Evolutionary conservation across 2,888 invertebrate genomes (phyloP).

Genomic region (Nomada ruficornis): DNA sequence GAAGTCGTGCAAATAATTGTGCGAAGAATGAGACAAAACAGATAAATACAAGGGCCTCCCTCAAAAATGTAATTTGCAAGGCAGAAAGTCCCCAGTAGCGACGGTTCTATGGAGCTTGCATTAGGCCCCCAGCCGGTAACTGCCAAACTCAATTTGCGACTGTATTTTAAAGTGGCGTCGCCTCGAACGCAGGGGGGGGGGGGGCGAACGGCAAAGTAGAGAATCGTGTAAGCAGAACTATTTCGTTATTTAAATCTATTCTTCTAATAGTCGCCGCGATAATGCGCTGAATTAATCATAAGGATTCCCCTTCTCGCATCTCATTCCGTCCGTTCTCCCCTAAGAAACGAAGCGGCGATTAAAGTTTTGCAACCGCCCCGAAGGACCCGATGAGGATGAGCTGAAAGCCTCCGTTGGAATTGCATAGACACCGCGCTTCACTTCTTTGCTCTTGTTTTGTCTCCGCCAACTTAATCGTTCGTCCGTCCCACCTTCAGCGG

Average conservation of each 20-base stretch:
- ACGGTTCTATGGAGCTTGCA: conserved; percentile 16
- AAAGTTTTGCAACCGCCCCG: conserved; percentile 56
- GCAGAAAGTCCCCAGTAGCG: conserved; percentile 34
- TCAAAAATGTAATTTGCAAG: conserved; percentile 61
- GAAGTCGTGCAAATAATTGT: conserved; percentile 37
- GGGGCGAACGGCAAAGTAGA: conserved; percentile 50
- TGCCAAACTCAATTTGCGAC: conserved; percentile 58
- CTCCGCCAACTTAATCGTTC: background rate
- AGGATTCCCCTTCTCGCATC: conserved; percentile 58
- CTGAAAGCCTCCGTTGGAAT: background rate
- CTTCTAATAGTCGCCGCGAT: conserved; percentile 65
- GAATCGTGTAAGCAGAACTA: conserved; percentile 70
- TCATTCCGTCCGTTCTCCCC: conserved; percentile 46
- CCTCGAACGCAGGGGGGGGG: background rate
- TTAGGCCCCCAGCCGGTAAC: conserved; percentile 28
- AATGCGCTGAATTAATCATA: conserved; percentile 74
- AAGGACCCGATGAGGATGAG: conserved; percentile 16
- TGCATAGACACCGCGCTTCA: conserved; percentile 15
- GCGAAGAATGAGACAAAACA: conserved; percentile 33
- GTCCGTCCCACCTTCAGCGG: background rate
- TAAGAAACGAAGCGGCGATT: conserved; percentile 64
- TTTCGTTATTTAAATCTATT: conserved; percentile 73
- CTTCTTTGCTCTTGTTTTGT: background rate
- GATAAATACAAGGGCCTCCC: conserved; percentile 32
- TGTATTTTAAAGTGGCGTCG: conserved; percentile 46